Evolutionary conservation across 1,140 invertebrate species (phyloP).

Genomic region (Scaptomyza hsui): DNA sequence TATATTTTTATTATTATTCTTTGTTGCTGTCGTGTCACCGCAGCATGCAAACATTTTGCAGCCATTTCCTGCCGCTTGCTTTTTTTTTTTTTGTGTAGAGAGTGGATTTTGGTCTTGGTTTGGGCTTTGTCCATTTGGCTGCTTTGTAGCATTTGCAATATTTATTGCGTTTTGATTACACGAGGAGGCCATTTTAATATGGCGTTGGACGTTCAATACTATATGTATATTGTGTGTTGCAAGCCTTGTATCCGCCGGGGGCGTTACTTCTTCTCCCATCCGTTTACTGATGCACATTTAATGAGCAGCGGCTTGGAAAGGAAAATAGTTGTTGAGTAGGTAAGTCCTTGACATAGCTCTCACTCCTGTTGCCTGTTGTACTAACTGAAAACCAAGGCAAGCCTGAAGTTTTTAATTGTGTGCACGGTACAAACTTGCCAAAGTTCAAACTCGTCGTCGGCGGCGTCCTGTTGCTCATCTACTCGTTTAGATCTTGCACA

Average conservation of each 20-base stretch:
- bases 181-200: slow-evolving; percentile 24
- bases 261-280: neutral
- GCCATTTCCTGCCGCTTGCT: slow-evolving; percentile 41
- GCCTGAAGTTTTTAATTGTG: slow-evolving; percentile 38
- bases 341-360: slow-evolving; percentile 24
- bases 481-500: slow-evolving; percentile 10
- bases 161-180: slow-evolving; percentile 79
- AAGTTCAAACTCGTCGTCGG: slow-evolving; percentile 28
- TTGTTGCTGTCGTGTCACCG: slow-evolving; percentile 61
- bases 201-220: neutral
- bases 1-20: neutral
- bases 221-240: neutral
- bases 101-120: slow-evolving; percentile 7
- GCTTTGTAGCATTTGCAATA: slow-evolving; percentile 74
- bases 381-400: neutral
- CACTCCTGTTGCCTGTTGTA: no score
- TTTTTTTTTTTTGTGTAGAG: neutral
- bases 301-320: slow-evolving; percentile 16
- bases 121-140: slow-evolving; percentile 54
- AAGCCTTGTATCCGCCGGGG: neutral
- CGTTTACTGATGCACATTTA: slow-evolving; percentile 32
- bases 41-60: slow-evolving; percentile 72
- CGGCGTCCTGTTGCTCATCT: slow-evolving; percentile 8
- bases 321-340: slow-evolving; percentile 10
- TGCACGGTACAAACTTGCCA: slow-evolving; percentile 24